Percentiles rank a stretch among this genome's conserved stretches.
These are phyloP conservation scores for Rotaria sp. DNA, from an alignment of 2,888 invertebrate species.

Conservation along the genomic window DNA sequence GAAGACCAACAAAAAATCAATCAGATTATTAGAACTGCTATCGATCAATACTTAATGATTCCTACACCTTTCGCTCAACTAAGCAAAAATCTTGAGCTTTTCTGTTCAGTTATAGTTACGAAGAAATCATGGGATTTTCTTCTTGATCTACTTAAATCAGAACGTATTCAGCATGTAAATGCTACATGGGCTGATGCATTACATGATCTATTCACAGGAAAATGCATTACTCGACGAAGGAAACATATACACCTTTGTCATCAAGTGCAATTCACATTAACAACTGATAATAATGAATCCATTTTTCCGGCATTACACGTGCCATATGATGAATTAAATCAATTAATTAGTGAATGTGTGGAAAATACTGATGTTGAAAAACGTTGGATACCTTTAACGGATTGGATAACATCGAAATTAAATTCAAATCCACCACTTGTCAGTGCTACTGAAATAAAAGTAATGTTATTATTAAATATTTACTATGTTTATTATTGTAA, in stretches of 20 bases:
- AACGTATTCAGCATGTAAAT: background rate
- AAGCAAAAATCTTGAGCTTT: background rate
- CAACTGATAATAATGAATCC: background rate
- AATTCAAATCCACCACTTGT: background rate
- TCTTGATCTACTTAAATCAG: background rate
- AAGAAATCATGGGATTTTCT: background rate
- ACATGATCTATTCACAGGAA: background rate
- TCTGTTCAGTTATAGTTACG: background rate
- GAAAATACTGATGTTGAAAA: background rate
- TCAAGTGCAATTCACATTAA: conserved; percentile 3
- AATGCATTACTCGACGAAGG: background rate
- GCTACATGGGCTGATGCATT: background rate
- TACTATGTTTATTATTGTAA: background rate
- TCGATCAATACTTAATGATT: background rate
- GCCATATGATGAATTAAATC: background rate
- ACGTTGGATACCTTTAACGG: background rate
- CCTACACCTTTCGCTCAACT: background rate
- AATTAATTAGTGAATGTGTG: background rate
- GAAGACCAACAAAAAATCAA: background rate
- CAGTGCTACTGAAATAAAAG: background rate
- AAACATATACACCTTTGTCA: background rate
- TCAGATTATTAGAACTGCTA: background rate
- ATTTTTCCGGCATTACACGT: background rate
- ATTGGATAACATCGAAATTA: background rate
- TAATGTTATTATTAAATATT: background rate